These are phyloP conservation scores for Tiphia femorata DNA, from an alignment of 2,888 invertebrate genomes.

Conservation along the genomic window DNA sequence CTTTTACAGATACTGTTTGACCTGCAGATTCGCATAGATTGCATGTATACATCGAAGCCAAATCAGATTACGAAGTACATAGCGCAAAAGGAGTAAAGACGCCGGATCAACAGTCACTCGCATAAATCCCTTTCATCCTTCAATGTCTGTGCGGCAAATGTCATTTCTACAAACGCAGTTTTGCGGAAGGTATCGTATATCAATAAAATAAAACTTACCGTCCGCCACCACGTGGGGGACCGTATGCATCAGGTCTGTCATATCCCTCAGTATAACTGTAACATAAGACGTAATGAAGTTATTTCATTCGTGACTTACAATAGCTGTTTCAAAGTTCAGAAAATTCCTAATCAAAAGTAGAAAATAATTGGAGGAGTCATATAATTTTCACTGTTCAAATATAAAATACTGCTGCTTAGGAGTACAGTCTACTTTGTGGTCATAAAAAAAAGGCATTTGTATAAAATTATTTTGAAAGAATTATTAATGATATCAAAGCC, in stretches of 20 bases:
- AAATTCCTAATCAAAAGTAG: no score
- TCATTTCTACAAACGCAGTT: constrained; percentile 41
- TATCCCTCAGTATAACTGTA: constrained; percentile 65
- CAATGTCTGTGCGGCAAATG: constrained; percentile 28
- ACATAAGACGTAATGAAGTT: no score
- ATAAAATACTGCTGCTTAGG: no score
- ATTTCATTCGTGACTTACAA: no score
- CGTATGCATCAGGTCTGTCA: constrained; percentile 66
- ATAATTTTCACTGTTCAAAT: no score
- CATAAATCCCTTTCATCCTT: constrained; percentile 39
- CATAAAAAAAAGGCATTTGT: no score
- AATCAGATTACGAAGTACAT: constrained; percentile 30
- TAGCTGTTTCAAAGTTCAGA: no score
- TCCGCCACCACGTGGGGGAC: constrained; percentile 65
- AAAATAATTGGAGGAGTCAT: no score
- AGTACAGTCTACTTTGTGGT: no score
- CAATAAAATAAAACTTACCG: constrained; percentile 59
- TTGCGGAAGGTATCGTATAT: constrained; percentile 15
- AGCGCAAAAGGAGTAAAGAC: constrained; percentile 41
- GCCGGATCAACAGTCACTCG: constrained; percentile 41
- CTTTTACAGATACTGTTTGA: constrained; percentile 62
- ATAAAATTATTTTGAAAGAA: no score
- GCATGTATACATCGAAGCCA: constrained; percentile 36
- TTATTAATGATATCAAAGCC: no score
- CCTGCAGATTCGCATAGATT: no score